Conservation (phyloP, 2,888 invertebrate genomes). For the Drosophila niveifrons region DNA sequence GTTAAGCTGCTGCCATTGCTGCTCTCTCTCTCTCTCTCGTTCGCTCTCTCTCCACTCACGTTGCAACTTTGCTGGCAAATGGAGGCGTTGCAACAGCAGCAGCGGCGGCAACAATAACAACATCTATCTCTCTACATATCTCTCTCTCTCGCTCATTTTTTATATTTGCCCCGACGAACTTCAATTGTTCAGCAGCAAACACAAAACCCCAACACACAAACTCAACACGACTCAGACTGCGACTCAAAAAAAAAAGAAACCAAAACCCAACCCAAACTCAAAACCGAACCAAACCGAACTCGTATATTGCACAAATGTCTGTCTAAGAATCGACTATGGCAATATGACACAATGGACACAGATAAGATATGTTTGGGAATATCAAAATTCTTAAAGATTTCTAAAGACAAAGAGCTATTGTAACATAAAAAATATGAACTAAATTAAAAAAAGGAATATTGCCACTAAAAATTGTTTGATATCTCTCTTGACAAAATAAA, state of each 20-base stretch:
- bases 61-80: slow-evolving; percentile 61
- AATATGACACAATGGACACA: slow-evolving; percentile 43
- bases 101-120: slow-evolving; percentile 44
- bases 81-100: slow-evolving; percentile 72
- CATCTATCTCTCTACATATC: slow-evolving; percentile 21
- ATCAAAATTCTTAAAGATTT: neutral
- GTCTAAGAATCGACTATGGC: slow-evolving; percentile 51
- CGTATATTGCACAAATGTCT: slow-evolving; percentile 63
- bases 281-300: slow-evolving; percentile 17
- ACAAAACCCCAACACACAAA: slow-evolving; percentile 37
- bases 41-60: slow-evolving; percentile 9
- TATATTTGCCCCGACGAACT: slow-evolving; percentile 75
- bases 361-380: neutral
- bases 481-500: too few species aligned
- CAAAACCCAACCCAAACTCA: neutral
- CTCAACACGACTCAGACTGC: slow-evolving; percentile 28
- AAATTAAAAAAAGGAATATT: neutral
- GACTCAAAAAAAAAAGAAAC: slow-evolving; percentile 25
- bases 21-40: neutral
- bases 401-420: neutral
- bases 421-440: neutral
- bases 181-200: slow-evolving; percentile 76
- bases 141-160: slow-evolving; percentile 62
- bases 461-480: too few species aligned
- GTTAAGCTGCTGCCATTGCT: slow-evolving; percentile 76